Evolutionary conservation across 1,140 invertebrate genomes (phyloP).

Genomic region (Drosophila nikananu): DNA sequence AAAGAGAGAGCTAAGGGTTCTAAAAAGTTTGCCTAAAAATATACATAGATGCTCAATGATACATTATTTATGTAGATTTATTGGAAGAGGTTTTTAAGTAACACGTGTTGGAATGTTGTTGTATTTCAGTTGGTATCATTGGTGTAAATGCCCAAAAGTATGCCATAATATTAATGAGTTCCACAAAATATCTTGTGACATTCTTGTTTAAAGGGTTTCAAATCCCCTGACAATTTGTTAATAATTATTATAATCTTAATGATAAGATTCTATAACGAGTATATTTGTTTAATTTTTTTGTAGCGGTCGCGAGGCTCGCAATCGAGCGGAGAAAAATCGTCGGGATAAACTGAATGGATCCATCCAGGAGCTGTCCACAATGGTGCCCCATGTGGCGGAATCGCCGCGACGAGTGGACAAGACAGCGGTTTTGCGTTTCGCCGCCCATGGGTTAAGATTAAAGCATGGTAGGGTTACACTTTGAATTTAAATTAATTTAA

Average conservation of each 20-base stretch:
- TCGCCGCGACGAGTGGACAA: constrained; percentile 94
- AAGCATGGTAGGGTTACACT: constrained; percentile 68
- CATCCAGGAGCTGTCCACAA: constrained; percentile 92
- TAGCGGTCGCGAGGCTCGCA: constrained; percentile 92
- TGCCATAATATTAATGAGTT: no score
- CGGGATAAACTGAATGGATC: constrained; percentile 95
- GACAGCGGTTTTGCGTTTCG: constrained; percentile 93
- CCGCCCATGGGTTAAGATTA: constrained; percentile 90
- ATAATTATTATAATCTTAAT: background rate
- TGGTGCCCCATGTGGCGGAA: constrained; percentile 93
- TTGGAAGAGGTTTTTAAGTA: background rate
- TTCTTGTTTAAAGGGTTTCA: background rate
- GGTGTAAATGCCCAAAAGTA: background rate
- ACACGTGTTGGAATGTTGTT: no score
- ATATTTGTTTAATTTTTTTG: constrained; percentile 85
- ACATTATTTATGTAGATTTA: background rate
- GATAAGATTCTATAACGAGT: background rate
- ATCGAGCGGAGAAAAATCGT: constrained; percentile 94
- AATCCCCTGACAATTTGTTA: background rate
- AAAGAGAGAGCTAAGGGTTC: background rate
- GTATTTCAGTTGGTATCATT: background rate
- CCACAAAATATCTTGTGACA: no score
- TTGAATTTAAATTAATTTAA: background rate
- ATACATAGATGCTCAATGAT: background rate
- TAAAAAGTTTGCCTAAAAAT: background rate